Percentiles rank a stretch among this genome's conserved stretches.
Evolutionary conservation across 2,888 invertebrate species (phyloP).

Genomic region (Standfussiana lucernea): DNA sequence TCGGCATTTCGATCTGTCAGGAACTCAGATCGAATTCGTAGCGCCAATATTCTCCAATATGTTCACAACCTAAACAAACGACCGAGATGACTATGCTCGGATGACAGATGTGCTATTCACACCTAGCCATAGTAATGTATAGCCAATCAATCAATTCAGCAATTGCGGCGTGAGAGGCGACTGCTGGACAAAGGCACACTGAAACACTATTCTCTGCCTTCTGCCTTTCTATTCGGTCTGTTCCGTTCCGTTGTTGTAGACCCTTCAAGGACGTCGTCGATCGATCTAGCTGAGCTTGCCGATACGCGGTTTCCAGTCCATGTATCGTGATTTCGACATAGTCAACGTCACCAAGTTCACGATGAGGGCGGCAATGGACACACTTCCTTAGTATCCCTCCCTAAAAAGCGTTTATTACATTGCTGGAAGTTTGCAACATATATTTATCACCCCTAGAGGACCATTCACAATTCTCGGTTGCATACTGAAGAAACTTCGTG

Average conservation of each 20-base stretch:
- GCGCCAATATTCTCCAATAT: background rate
- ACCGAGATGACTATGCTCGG: background rate
- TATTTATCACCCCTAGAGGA: constrained; percentile 61
- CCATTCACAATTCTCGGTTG: constrained; percentile 57
- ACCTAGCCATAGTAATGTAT: background rate
- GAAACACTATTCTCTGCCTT: background rate
- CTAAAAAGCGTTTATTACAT: constrained; percentile 51
- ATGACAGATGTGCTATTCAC: background rate
- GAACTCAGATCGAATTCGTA: background rate
- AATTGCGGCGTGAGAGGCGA: background rate
- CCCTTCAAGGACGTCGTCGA: background rate
- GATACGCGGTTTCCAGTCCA: background rate
- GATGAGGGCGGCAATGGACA: background rate
- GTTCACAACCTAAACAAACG: background rate
- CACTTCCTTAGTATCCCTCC: background rate
- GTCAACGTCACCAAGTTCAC: background rate
- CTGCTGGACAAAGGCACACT: background rate
- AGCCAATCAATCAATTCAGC: background rate
- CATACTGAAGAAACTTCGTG: constrained; percentile 46
- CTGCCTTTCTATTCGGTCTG: background rate
- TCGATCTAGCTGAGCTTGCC: background rate
- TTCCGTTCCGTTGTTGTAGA: too few species aligned
- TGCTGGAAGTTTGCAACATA: constrained; percentile 53
- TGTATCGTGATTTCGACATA: background rate
- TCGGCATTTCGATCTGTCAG: background rate